Conservation (phyloP, 2,113 vertebrate genomes). For the Agelaius phoeniceus region DNA sequence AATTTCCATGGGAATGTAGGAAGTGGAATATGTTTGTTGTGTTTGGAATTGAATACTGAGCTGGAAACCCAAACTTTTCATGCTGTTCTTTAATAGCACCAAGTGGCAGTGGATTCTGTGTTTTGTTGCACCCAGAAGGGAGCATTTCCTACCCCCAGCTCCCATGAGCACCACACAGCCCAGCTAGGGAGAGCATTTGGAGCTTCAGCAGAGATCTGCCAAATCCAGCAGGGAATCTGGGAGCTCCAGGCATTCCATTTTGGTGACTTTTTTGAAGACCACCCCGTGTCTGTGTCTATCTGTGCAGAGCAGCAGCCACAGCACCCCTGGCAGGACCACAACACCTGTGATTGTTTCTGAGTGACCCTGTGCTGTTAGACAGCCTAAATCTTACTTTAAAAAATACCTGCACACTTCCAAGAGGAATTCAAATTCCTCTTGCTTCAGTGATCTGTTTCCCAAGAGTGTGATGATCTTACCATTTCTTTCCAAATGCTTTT, state of each 20-base stretch:
- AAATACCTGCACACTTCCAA: neutral
- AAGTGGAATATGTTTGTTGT: neutral
- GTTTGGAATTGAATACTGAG: neutral
- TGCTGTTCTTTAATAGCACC: neutral
- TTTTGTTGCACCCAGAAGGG: neutral
- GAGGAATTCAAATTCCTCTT: constrained; percentile 16
- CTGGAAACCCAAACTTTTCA: neutral
- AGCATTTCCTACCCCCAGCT: neutral
- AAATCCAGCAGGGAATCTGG: neutral
- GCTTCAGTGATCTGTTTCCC: constrained; percentile 17
- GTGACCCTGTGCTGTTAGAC: neutral
- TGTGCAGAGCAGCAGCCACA: neutral
- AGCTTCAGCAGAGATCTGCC: neutral
- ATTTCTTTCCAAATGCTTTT: constrained; percentile 41
- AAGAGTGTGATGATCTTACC: constrained; percentile 13
- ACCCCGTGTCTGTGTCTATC: neutral
- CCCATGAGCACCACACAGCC: neutral
- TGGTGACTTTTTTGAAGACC: neutral
- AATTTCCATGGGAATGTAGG: constrained; percentile 15
- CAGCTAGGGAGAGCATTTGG: neutral
- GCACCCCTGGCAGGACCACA: neutral
- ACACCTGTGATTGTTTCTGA: neutral
- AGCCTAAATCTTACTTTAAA: neutral
- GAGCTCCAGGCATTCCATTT: neutral
- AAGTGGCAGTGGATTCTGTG: neutral